phyloP scores from a whole-genome alignment of 2,797 vertebrate genomes.

The Mionectes olivaceus region DNA sequence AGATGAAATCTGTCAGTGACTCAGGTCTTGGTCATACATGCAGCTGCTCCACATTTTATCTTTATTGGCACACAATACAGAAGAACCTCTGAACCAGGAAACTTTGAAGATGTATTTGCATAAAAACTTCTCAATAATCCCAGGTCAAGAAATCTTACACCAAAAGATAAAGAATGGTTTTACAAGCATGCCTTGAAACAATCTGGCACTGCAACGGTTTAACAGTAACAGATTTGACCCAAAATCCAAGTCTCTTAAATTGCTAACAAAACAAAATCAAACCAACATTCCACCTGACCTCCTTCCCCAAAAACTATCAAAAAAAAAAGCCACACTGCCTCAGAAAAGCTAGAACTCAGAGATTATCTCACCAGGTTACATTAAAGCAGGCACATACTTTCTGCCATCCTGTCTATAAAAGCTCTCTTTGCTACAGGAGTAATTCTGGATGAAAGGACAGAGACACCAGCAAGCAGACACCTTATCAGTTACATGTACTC shows the following conservation, averaged over 20 bases:
- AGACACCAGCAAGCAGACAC: not conserved
- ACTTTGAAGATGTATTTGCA: not conserved
- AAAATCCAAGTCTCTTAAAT: not conserved
- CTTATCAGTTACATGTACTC: not conserved
- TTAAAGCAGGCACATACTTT: not conserved
- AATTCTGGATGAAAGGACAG: not conserved
- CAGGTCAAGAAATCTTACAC: not conserved
- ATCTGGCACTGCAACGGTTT: not conserved
- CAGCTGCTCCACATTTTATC: not conserved
- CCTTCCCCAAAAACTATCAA: not conserved
- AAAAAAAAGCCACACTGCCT: not conserved
- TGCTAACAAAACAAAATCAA: not conserved
- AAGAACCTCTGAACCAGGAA: constrained; percentile 42
- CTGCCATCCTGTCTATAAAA: not conserved
- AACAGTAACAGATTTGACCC: not conserved
- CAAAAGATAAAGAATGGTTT: not conserved
- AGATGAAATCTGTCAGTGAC: constrained; percentile 20
- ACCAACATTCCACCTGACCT: not conserved
- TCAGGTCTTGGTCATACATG: not conserved
- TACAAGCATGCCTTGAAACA: not conserved
- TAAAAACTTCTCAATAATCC: not conserved
- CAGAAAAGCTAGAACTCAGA: not conserved
- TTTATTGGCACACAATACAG: not conserved
- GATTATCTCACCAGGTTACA: not conserved
- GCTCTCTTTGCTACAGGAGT: not conserved